Evolutionary conservation across 2,797 vertebrate genomes (phyloP), one percentile per base, ranked within the genome.

Genomic region (Labroides dimidiatus): DNA sequence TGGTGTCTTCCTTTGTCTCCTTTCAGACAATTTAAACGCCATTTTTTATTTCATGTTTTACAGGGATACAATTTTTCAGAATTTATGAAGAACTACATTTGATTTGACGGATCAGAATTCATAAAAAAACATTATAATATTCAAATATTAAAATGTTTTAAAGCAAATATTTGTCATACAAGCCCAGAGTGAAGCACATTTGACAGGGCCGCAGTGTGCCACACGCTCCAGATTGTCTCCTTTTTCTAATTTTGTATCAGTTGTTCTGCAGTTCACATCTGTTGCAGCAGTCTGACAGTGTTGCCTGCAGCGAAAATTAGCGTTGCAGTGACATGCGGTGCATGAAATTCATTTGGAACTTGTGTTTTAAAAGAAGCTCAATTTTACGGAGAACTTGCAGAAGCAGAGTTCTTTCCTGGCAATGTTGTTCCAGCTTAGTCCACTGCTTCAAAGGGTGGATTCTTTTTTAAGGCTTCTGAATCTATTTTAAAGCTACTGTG

Each of bases 331-430:
- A 81, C 58, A 85, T 69, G 59, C 68, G 61, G 76, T 52, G 72
- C 72, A 73, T 78, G 52, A 70, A 69, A 86, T 84, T 82, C 57
- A 69, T 55, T 74, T 75, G 58, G 51, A 79, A 66, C 54, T 61
- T 59, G 48, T 61, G n/a, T n/a, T 57, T 65, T 66, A 23, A 19
- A 53, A 67, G 58, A 59, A 75, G n/a, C 42, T 66, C n/a, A 56
- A n/a, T 75, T 76, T 72, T 33, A 49, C 64, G 65, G 72, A 44
- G 13, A 12, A 69, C 13, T 59, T 64, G 57, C 33, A 49, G 52
- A 27, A 61, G 64, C 30, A 65, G 56, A 62, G 62, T 27, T 15
- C 17, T 55, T 43, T 58, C 36, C 44, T 78, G 70, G 64, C 49
- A 67, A 47, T 7, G 42, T 56, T 75, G 48, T 59, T 24, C 48